Conservation (phyloP, 2,113 vertebrate genomes). For the Crotalus helleri region DNA sequence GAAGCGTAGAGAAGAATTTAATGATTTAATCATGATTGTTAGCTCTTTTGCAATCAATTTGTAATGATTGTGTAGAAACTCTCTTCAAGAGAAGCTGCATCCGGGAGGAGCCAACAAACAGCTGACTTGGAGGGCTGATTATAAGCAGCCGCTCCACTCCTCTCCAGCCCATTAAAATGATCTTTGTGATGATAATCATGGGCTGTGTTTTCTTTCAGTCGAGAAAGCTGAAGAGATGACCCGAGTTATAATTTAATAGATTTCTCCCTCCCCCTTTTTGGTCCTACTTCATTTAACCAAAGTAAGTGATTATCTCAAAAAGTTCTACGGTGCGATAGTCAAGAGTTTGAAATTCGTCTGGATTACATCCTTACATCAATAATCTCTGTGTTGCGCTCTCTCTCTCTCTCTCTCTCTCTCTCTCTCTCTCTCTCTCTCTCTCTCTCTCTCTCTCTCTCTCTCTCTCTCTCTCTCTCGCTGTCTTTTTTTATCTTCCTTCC, state of each 20-base stretch:
- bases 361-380: not conserved
- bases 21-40: constrained; percentile 99
- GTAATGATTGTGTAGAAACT: constrained; percentile 99
- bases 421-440: not conserved
- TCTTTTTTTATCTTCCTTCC: not conserved
- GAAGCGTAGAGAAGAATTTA: constrained; percentile 99
- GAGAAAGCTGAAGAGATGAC: not conserved
- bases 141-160: constrained; percentile 67
- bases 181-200: constrained; percentile 33
- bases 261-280: rapidly evolving
- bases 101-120: constrained; percentile 85
- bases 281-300: not conserved
- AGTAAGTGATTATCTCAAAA: not conserved
- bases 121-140: constrained; percentile 67
- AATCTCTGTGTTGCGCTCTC: not conserved
- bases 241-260: rapidly evolving
- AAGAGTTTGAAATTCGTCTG: not conserved
- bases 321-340: not conserved
- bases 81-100: constrained; percentile 78
- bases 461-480: not conserved
- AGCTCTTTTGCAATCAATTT: constrained; percentile 99
- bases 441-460: too few relatives aligned
- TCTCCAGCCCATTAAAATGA: constrained; percentile 66
- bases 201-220: not conserved
- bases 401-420: too few relatives aligned